Conservation (phyloP, 2,797 vertebrate genomes). For the Telmatherina bonti region DNA sequence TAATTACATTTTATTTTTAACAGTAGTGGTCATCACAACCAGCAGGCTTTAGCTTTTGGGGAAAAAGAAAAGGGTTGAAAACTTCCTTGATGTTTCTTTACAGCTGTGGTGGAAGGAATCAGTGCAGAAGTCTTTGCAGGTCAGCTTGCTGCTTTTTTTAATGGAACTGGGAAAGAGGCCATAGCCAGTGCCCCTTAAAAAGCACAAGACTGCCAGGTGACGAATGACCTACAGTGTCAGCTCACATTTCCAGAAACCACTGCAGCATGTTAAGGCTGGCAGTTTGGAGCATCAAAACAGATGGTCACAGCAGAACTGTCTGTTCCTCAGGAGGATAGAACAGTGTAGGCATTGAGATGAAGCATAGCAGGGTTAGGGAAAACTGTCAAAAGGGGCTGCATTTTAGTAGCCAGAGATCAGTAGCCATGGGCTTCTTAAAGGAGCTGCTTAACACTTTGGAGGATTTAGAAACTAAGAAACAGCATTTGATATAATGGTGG, state of each 20-base stretch:
- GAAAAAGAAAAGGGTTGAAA: slow-evolving; percentile 10
- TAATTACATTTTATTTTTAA: slow-evolving; percentile 10
- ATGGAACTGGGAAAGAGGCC: slow-evolving; percentile 21
- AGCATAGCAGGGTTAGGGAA: not conserved
- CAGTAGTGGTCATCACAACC: not conserved
- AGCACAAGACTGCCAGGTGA: slow-evolving; percentile 62
- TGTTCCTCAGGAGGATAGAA: slow-evolving; percentile 20
- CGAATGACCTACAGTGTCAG: slow-evolving; percentile 64
- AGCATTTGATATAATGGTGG: not conserved
- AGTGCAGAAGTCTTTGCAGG: slow-evolving; percentile 41
- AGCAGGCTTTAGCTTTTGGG: slow-evolving; percentile 10
- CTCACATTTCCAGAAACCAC: slow-evolving; percentile 72
- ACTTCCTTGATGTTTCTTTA: slow-evolving; percentile 27
- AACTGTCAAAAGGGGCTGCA: not conserved
- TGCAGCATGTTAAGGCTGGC: slow-evolving; percentile 57
- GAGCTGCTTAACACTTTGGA: not conserved
- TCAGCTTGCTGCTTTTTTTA: slow-evolving; percentile 30
- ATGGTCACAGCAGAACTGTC: slow-evolving; percentile 20
- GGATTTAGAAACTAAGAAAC: not conserved
- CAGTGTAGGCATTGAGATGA: not conserved
- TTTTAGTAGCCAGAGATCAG: too few relatives aligned
- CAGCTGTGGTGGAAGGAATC: slow-evolving; percentile 13
- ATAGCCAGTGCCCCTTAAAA: slow-evolving; percentile 28
- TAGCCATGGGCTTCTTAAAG: not conserved
- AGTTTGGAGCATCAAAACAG: slow-evolving; percentile 61